Evolutionary conservation across 2,797 vertebrate genomes (phyloP), one percentile per base, ranked within the genome.

Genomic region (Artibeus lituratus): DNA sequence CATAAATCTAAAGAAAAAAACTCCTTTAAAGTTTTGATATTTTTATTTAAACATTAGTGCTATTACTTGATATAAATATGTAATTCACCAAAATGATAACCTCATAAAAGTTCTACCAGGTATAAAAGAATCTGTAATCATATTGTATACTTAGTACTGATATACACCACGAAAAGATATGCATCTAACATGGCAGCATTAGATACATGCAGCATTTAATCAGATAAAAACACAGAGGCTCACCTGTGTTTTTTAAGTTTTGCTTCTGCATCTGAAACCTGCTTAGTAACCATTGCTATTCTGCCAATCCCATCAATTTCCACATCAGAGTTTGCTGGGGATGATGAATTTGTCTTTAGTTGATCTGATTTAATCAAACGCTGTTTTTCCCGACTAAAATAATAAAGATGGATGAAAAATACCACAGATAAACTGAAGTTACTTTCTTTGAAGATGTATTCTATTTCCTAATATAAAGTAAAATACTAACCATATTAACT

Each of bases 211-310:
- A 57, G 4, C 62, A 92, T 69, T 15, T 19, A 87, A 47, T 65
- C 44, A 37, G 49, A 92, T 0, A 0, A 96, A n/a, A n/a, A n/a
- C n/a, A n/a, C n/a, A n/a, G 76, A 72, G 6, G 67, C 96, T 97
- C 94, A 99, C 99, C 98, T 99, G 98, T 99, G 99, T 97, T 98
- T 99, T 97, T 80, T 98, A 83, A 99, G 98, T 96, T 98, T 99
- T 73, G 99, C 98, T 98, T 99, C 99, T 0, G 98, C 99, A 92
- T 99, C 99, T 4, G 97, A 97, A 94, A 99, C 98, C 96, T 99
- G 99, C 42, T 99, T 99, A 4, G 98, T 99, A 67, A 98, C 98
- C 35, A 98, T 94, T 0, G 98, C 97, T 98, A 98, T 99, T 96
- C 98, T 98, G 10, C 97, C 97, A 74, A 98, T 97, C 0, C 98